A percentile compares a stretch with the other conserved stretches of the same genome.
Evolutionary conservation across 2,797 vertebrate species (phyloP).

Genomic region (Trachurus trachurus): DNA sequence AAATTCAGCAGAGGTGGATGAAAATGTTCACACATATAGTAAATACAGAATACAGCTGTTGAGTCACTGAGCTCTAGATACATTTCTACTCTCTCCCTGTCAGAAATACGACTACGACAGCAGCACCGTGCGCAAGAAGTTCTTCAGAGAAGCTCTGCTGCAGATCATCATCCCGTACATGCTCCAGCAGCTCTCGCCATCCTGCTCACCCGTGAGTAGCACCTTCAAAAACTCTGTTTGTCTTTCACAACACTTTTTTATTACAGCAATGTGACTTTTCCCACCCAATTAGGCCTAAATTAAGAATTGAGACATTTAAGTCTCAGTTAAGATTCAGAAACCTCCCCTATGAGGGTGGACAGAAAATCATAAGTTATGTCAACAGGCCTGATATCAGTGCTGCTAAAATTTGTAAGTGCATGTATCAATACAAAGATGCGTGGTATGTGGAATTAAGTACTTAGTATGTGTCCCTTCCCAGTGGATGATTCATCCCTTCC

Average conservation of each 20-base stretch:
- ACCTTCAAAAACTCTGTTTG: neutral
- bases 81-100: constrained; percentile 6
- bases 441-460: neutral
- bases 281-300: neutral
- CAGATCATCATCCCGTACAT: constrained; percentile 98
- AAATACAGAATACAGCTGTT: neutral
- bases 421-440: neutral
- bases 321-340: neutral
- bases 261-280: neutral
- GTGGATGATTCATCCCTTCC: neutral
- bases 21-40: neutral
- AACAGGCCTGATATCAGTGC: neutral
- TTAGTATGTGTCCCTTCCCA: neutral
- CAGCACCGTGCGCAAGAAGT: constrained; percentile 96
- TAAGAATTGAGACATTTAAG: no score
- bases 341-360: no score
- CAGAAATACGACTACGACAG: constrained; percentile 99
- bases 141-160: constrained; percentile 96
- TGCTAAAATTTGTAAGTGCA: neutral
- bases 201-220: constrained; percentile 89
- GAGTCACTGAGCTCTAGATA: neutral
- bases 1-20: neutral
- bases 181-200: constrained; percentile 92
- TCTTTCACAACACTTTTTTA: neutral
- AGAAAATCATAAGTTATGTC: neutral